Evolutionary conservation across 2,888 invertebrate species (phyloP).

Genomic region (Rhorus exstirpatorius): DNA sequence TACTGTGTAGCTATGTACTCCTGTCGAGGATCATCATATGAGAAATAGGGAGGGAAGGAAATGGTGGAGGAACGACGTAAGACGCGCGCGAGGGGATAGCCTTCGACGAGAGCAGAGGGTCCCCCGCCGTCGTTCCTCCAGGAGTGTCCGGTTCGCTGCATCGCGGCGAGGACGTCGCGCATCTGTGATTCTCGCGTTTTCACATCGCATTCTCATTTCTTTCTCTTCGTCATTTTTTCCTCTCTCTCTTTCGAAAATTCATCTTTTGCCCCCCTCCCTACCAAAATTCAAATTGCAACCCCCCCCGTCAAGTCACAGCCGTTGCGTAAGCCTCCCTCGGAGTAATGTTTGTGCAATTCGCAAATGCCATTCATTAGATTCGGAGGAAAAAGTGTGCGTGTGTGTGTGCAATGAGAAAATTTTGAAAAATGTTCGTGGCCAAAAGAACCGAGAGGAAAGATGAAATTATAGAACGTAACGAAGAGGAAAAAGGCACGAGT

Average conservation of each 20-base stretch:
- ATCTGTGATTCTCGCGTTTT: constrained; percentile 56
- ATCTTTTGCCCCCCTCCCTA: background rate
- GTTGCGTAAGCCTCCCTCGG: too few relatives aligned
- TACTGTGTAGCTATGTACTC: constrained; percentile 9
- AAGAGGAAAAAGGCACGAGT: too few relatives aligned
- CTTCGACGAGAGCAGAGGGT: constrained; percentile 67
- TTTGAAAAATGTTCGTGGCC: too few relatives aligned
- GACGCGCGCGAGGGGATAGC: constrained; percentile 75
- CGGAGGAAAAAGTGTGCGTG: too few relatives aligned
- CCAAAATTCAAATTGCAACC: background rate
- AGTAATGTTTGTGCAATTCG: too few relatives aligned
- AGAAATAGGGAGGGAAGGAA: constrained; percentile 69
- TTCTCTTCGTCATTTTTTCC: background rate
- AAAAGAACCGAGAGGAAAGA: too few relatives aligned
- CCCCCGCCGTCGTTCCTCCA: constrained; percentile 72
- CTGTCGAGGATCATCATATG: constrained; percentile 71
- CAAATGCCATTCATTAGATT: too few relatives aligned
- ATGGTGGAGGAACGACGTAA: constrained; percentile 76
- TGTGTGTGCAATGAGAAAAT: too few relatives aligned
- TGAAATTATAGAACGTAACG: too few relatives aligned
- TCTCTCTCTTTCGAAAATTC: background rate
- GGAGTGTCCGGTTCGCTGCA: constrained; percentile 80
- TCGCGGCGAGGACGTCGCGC: constrained; percentile 77
- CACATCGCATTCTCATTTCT: constrained; percentile 22
- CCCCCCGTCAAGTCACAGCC: too few relatives aligned